A percentile compares a stretch with the other conserved stretches of the same genome.
These are phyloP conservation scores for Antechinus stuartii DNA, from an alignment of 2,113 vertebrate genomes.

Conservation along the genomic window DNA sequence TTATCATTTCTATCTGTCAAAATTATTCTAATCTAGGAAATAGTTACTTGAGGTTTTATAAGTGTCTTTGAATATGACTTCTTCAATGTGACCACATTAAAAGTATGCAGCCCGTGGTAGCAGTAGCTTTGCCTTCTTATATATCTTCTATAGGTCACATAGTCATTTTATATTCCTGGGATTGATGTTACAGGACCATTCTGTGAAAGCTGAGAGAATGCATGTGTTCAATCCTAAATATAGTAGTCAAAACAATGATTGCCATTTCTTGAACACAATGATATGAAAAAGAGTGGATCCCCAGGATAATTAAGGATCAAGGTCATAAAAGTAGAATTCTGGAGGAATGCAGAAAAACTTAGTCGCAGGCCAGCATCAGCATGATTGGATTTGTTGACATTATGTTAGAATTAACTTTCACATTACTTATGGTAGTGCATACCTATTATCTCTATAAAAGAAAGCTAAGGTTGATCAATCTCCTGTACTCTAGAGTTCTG, in stretches of 20 bases:
- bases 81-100: background rate
- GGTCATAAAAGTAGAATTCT: background rate
- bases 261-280: background rate
- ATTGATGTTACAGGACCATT: background rate
- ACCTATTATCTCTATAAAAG: background rate
- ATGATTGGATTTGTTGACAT: background rate
- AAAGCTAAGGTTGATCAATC: background rate
- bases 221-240: background rate
- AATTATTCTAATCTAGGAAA: background rate
- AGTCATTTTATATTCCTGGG: background rate
- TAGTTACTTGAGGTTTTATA: background rate
- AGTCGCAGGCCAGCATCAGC: background rate
- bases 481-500: background rate
- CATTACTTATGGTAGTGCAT: background rate
- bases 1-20: background rate
- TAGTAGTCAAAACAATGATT: background rate
- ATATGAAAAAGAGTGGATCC: background rate
- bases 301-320: background rate
- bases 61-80: background rate
- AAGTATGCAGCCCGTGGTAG: background rate
- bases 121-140: background rate
- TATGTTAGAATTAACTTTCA: background rate
- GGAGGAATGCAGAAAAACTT: background rate
- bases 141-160: background rate
- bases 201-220: background rate